Evolutionary conservation across 1,140 invertebrate species (phyloP), one percentile per base, ranked within the genome.

Genomic region (Drosophila pachea): DNA sequence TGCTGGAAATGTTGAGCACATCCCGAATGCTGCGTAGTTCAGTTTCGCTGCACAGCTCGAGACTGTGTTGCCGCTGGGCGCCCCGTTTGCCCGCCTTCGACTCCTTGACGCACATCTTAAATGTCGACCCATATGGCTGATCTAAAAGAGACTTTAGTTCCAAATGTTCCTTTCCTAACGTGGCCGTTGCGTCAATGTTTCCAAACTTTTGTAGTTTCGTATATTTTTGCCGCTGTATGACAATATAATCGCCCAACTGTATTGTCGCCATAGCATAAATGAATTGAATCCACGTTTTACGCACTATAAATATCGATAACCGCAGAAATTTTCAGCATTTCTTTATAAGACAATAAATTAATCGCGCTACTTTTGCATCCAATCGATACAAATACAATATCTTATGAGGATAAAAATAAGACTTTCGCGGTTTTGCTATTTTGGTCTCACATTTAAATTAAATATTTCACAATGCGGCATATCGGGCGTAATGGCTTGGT

Each of bases 71-170:
- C 50, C 92, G 91, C 74, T 93, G 93, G 7, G 77, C 73, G 3
- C 81, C 76, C 11, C 76, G 67, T 32, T 87, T 81, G 9, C 73
- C 78, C 4, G 73, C 63, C 50, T 74, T 78, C 0, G 69, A 56
- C 53, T 88, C 90, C 73, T 92, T 92, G 7, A 92, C 91, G 52
- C 93, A 90, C 90, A 97, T 94, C 90, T 95, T 95, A 88, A 96
- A 97, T 8, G 93, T 94, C 29, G 94, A 94, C 86, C 93, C 95
- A 88, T 93, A 96, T 4, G 92, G 92, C 74, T 94, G 93, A 29
- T 94, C 94, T 56, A 95, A 90, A 5, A 96, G 91, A 16, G 91
- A 92, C 68, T 90, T 91, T 73, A 97, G 90, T 83, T 94, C 92
- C 40, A 97, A 90, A 63, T 92, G 92, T 78, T 95, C 93, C 79